Evolutionary conservation across 2,888 invertebrate genomes (phyloP), one percentile per base, ranked within the genome.

Genomic region (Watsonalla cultraria): DNA sequence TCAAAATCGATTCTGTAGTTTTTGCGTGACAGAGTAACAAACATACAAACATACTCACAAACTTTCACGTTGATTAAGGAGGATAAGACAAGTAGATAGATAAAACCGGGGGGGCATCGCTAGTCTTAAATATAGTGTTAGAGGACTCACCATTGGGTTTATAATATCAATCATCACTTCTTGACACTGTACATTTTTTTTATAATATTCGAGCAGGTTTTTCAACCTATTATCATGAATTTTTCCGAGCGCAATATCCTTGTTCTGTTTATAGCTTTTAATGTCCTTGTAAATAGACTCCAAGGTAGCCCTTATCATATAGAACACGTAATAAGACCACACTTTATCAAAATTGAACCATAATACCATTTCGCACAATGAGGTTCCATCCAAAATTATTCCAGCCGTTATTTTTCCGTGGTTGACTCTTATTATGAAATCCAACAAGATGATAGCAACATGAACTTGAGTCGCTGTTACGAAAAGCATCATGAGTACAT

Each of bases 271-370:
- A 24, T 24, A 24, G 33, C 6, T 33, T 14, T 55, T 55, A 5
- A 59, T n/a, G 46, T 13, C 39, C 52, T 51, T 54, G 47, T 59
- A 57, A 0, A 54, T 42, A 5, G 52, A 54, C 14, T 54, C 47
- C 5, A 57, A 51, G 5, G 52, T 55, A 46, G 46, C 47, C 8
- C 48, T 53, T 42, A 57, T 51, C 8, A 52, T 13, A 42, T 51
- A 52, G 11, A 59, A 54, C 5, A 59, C 45, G 5, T 53, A 34
- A 34, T 51, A 59, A 7, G 46, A 47, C 59, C 59, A 59, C 33
- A 59, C n/a, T n/a, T 46, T 46, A 39, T 59, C 52, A 13, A 54
- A 37, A 7, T 51, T 13, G 35, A 45, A 46, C 5, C 35, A 35
- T 0, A 51, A 45, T 37, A 14, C 35, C 11, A 42, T 13, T 11